Evolutionary conservation across 2,797 vertebrate species (phyloP).

Genomic region (Nannoperca australis): DNA sequence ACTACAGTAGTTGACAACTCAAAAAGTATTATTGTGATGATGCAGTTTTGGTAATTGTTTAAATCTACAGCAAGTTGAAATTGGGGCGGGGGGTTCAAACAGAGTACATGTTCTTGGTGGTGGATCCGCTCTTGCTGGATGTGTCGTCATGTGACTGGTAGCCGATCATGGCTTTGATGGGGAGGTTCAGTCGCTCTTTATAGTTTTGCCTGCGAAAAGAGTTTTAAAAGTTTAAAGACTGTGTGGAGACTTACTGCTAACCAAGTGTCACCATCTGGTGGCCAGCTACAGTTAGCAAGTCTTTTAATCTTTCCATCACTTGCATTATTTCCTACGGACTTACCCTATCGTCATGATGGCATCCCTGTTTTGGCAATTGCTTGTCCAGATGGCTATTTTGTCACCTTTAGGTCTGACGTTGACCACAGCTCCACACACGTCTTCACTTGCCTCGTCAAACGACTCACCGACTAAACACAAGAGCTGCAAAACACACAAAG

Average conservation of each 20-base stretch:
- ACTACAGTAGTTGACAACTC: slow-evolving; percentile 87
- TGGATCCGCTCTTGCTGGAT: slow-evolving; percentile 91
- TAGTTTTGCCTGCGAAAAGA: slow-evolving; percentile 84
- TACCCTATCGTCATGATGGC: slow-evolving; percentile 91
- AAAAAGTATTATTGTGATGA: slow-evolving; percentile 80
- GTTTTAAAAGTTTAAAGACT: not conserved
- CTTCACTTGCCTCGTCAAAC: slow-evolving; percentile 89
- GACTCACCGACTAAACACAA: slow-evolving; percentile 90
- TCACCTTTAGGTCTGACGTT: slow-evolving; percentile 89
- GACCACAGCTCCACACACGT: slow-evolving; percentile 89
- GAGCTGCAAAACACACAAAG: slow-evolving; percentile 76
- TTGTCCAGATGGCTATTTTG: slow-evolving; percentile 90
- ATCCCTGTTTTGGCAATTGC: slow-evolving; percentile 89
- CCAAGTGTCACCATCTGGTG: slow-evolving; percentile 66
- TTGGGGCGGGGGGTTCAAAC: slow-evolving; percentile 77
- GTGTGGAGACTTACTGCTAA: not conserved
- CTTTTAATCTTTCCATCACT: not conserved
- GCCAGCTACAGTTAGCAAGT: not conserved
- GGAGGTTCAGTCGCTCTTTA: slow-evolving; percentile 88
- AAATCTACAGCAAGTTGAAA: slow-evolving; percentile 85
- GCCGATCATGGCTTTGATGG: slow-evolving; percentile 85
- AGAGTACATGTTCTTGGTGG: slow-evolving; percentile 90
- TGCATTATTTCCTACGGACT: slow-evolving; percentile 16
- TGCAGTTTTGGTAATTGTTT: slow-evolving; percentile 84
- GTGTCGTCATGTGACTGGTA: slow-evolving; percentile 91